Conservation (phyloP, 2,888 invertebrate genomes). For the Auanema freiburgensis region DNA sequence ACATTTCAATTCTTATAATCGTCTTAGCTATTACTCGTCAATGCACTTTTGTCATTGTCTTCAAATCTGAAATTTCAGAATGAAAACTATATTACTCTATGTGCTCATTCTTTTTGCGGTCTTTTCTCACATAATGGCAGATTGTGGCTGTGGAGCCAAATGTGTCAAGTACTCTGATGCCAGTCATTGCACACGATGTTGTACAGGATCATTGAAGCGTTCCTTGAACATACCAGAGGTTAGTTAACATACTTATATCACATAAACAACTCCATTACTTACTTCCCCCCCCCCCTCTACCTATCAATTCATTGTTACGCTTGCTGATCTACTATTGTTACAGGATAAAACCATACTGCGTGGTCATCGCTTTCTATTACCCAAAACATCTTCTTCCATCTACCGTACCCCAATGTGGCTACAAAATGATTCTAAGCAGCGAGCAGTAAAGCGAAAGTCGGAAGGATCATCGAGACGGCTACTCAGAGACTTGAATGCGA, state of each 20-base stretch:
- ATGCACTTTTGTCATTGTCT: too few relatives aligned
- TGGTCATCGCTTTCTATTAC: not conserved
- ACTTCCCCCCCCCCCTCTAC: too few relatives aligned
- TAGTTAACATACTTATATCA: too few relatives aligned
- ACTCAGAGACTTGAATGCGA: too few relatives aligned
- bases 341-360: too few relatives aligned
- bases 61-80: not conserved
- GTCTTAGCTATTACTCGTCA: too few relatives aligned
- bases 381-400: not conserved
- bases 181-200: conserved; percentile 48
- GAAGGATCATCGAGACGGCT: too few relatives aligned
- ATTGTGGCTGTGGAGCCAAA: conserved; percentile 51
- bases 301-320: too few relatives aligned
- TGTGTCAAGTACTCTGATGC: conserved; percentile 42
- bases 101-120: conserved; percentile 5
- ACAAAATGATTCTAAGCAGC: not conserved
- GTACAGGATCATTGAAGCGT: conserved; percentile 53
- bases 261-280: too few relatives aligned
- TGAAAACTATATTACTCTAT: not conserved
- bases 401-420: conserved; percentile 3
- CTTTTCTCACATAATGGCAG: conserved; percentile 19
- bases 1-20: too few relatives aligned
- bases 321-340: too few relatives aligned
- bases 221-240: conserved; percentile 13
- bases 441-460: not conserved